Conservation (phyloP, 2,113 vertebrate species). For the Myanophis thanlyinensis region DNA sequence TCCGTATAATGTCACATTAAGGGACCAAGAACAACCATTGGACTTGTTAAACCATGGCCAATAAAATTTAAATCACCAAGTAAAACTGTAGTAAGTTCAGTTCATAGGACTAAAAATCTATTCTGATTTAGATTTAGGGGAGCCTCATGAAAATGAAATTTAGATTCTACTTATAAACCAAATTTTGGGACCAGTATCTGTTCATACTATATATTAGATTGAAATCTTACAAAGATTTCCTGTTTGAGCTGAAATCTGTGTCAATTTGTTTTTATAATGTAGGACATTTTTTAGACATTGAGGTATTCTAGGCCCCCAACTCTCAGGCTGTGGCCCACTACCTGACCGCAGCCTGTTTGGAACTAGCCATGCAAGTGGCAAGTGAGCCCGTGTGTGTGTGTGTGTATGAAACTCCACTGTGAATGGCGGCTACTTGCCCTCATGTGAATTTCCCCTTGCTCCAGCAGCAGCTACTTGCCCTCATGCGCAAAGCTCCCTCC, state of each 20-base stretch:
- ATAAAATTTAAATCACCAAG: neutral
- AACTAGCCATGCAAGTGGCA: neutral
- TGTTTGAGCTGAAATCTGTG: neutral
- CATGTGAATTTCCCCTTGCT: no score
- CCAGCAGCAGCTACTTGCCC: neutral
- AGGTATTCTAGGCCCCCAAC: neutral
- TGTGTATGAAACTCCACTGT: neutral
- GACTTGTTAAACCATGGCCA: neutral
- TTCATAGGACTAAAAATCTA: neutral
- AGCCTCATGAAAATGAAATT: neutral
- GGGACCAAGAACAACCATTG: neutral
- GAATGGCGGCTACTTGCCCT: neutral
- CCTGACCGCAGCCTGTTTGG: neutral
- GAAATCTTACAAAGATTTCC: neutral
- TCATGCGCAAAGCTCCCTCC: neutral
- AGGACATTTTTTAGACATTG: neutral
- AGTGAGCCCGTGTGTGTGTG: neutral
- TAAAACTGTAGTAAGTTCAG: neutral
- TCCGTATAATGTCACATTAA: neutral
- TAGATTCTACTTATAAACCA: neutral
- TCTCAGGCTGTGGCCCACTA: neutral
- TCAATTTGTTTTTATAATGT: neutral
- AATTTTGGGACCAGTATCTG: neutral
- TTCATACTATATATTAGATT: neutral
- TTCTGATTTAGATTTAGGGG: neutral